Percentiles rank a stretch among this genome's conserved stretches.
phyloP scores from a whole-genome alignment of 2,113 vertebrate genomes.

The Pterocles burchelli region DNA sequence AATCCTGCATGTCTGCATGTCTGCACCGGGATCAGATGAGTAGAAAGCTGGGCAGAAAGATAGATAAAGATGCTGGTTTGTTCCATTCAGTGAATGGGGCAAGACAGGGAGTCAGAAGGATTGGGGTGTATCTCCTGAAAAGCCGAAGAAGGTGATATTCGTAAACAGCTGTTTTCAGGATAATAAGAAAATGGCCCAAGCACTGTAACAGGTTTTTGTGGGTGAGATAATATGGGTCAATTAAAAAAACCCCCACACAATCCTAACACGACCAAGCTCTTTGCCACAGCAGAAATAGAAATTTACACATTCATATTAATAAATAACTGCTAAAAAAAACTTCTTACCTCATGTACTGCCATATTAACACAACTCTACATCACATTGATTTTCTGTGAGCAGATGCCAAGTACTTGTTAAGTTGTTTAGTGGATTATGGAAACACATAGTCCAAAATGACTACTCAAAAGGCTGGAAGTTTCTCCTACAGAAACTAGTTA shows the following conservation, averaged over 20 bases:
- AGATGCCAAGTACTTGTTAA: neutral
- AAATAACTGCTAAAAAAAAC: conserved; percentile 14
- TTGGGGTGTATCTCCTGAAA: neutral
- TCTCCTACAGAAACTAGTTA: neutral
- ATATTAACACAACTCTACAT: neutral
- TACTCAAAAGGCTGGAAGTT: neutral
- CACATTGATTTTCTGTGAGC: neutral
- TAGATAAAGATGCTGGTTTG: neutral
- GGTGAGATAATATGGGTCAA: neutral
- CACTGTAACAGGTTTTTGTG: neutral
- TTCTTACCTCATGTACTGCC: neutral
- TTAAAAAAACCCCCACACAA: neutral
- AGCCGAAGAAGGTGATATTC: neutral
- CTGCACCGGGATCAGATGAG: neutral
- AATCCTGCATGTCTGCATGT: neutral
- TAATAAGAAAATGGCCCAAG: neutral
- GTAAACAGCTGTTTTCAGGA: neutral
- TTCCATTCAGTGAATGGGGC: neutral
- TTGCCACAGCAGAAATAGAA: neutral
- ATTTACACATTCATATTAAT: neutral
- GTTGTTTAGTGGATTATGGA: neutral
- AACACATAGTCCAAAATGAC: neutral
- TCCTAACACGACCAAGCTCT: neutral
- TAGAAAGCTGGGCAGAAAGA: neutral
- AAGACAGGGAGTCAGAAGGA: neutral